Base-by-base conservation (phyloP, 2,113 vertebrate species). In the Daubentonia madagascariensis region DNA sequence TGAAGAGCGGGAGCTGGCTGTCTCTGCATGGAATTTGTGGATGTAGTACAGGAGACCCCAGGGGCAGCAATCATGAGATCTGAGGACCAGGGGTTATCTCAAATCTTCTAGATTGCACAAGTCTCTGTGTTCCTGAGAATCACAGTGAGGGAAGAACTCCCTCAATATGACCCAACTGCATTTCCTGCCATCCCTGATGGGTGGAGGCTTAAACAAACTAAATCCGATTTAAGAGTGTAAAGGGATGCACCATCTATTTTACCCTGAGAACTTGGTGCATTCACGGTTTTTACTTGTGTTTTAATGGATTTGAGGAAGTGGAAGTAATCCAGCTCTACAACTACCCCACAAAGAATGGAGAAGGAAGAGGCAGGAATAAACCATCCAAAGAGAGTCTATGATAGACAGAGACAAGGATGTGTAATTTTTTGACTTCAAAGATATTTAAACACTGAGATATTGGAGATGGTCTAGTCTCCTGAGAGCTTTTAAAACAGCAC, bases 211-310 rank as follows among this genome's bases (percentile, higher is more conserved):
- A 59, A 14, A 4, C 18, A 43, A 16, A 9, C 10, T 23, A 13
- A 45, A 45, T 8, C 2, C 8, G 5, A 3, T 5, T n/a, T 2
- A 43, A 3, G 7, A 52, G 35, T 23, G 0, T 4, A 28, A 40
- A 37, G 22, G 43, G 6, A 16, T 28, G 10, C 9, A 16, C 45
- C 7, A 1, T 68, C 4, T 50, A 12, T 54, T 11, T n/a, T 16
- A 23, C 30, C 70, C 65, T 20, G 14, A 75, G n/a, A 6, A 57
- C 35, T 18, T 28, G 1, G 8, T 3, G 37, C 57, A 16, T 35
- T 6, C 17, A 10, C 1, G 16, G 35, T 5, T 48, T 59, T 50
- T 30, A 12, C 30, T 48, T 75, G 54, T 3, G 6, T 30, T 75
- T 50, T 22, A 5, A 43, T 25, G 12, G 48, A 43, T 10, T 22